Evolutionary conservation across 2,888 invertebrate genomes (phyloP).

Genomic region (Aporophyla lueneburgensis): DNA sequence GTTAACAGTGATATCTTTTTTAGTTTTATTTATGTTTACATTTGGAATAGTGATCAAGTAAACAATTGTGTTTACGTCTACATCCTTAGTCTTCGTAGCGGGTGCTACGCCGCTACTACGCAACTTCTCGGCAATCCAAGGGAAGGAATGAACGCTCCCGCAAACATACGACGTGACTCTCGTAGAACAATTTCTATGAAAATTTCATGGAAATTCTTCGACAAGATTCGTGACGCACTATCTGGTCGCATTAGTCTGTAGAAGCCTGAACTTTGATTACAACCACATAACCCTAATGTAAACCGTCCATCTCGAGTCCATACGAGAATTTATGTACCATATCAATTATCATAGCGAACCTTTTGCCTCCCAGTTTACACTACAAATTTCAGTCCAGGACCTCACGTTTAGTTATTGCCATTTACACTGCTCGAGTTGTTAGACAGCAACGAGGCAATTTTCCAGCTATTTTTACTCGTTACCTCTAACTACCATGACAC

Average conservation of each 20-base stretch:
- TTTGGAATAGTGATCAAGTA: too few relatives aligned
- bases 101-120: slow-evolving; percentile 27
- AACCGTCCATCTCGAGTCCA: background rate
- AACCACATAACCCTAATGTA: background rate
- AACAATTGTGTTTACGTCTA: background rate
- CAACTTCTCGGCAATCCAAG: background rate
- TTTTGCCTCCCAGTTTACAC: background rate
- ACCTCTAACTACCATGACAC: background rate
- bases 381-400: background rate
- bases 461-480: background rate
- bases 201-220: too few relatives aligned
- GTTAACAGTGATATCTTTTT: too few relatives aligned
- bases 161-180: too few relatives aligned
- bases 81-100: slow-evolving; percentile 20
- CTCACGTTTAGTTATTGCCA: background rate
- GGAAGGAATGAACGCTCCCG: too few relatives aligned
- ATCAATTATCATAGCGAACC: background rate
- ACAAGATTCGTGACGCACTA: too few relatives aligned
- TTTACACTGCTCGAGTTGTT: background rate
- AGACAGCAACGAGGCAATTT: background rate
- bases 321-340: too few relatives aligned
- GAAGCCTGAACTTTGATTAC: background rate
- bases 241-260: too few relatives aligned
- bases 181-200: too few relatives aligned
- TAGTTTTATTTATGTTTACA: too few relatives aligned